Conservation (phyloP, 2,113 vertebrate genomes). For the Osmerus eperlanus region DNA sequence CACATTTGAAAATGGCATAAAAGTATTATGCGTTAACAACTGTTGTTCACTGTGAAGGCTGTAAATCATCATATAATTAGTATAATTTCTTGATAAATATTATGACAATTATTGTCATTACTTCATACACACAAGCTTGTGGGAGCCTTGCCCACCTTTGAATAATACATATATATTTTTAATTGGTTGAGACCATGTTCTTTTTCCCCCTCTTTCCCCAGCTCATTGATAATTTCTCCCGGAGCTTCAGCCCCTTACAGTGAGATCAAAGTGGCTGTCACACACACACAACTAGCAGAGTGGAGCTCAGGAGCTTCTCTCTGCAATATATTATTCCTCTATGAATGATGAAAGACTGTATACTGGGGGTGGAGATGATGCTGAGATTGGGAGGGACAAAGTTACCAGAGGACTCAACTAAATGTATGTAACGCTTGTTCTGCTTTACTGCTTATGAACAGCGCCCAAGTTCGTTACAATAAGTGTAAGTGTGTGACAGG, state of each 20-base stretch:
- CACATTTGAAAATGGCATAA: background rate
- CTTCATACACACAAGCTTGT: slow-evolving; percentile 10
- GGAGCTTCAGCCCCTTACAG: slow-evolving; percentile 63
- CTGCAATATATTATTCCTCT: slow-evolving; percentile 62
- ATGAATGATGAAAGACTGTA: slow-evolving; percentile 65
- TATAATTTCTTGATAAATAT: slow-evolving; percentile 17
- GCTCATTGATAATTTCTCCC: slow-evolving; percentile 75
- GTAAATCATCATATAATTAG: background rate
- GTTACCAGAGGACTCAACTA: slow-evolving; percentile 23
- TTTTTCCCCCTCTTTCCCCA: slow-evolving; percentile 31
- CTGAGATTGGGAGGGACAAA: slow-evolving; percentile 55
- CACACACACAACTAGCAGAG: slow-evolving; percentile 60
- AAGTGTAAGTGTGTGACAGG: too few species aligned
- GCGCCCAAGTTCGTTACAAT: too few species aligned
- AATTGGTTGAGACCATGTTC: slow-evolving; percentile 62
- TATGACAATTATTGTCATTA: slow-evolving; percentile 14
- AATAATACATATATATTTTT: slow-evolving; percentile 65
- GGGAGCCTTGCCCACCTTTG: slow-evolving; percentile 31
- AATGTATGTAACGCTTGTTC: too few species aligned
- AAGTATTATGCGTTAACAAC: too few species aligned
- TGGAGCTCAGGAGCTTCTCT: slow-evolving; percentile 59
- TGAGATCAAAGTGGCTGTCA: slow-evolving; percentile 75
- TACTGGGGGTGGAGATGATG: slow-evolving; percentile 51
- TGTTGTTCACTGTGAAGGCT: too few species aligned
- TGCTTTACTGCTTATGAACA: too few species aligned